phyloP scores from a whole-genome alignment of 2,113 vertebrate genomes.

The Periophthalmodon schlosseri region DNA sequence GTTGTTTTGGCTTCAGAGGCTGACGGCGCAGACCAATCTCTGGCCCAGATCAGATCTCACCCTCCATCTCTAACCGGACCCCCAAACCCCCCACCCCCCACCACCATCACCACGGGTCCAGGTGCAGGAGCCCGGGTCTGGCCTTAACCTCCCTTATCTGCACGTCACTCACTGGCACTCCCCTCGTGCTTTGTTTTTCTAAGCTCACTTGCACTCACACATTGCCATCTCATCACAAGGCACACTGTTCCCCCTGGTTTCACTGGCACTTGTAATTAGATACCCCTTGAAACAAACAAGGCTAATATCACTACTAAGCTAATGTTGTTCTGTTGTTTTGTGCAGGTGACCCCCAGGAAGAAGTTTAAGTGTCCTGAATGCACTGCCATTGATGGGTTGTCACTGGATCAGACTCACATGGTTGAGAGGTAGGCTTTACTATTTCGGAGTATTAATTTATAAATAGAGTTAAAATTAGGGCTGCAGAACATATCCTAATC shows the following conservation, averaged over 20 bases:
- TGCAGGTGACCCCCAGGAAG: slow-evolving; percentile 95
- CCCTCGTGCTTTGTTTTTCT: slow-evolving; percentile 64
- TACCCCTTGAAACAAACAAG: slow-evolving; percentile 17
- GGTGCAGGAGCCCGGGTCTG: slow-evolving; percentile 62
- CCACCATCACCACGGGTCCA: slow-evolving; percentile 45
- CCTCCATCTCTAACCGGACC: slow-evolving; percentile 37
- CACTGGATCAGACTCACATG: slow-evolving; percentile 98
- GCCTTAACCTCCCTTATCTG: slow-evolving; percentile 78
- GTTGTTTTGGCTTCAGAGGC: slow-evolving; percentile 19
- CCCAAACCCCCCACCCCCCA: slow-evolving; percentile 34
- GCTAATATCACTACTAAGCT: slow-evolving; percentile 1
- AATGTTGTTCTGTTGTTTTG: slow-evolving; percentile 20
- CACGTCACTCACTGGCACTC: slow-evolving; percentile 66
- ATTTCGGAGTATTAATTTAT: not conserved
- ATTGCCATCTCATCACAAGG: slow-evolving; percentile 55
- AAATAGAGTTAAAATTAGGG: too few species aligned
- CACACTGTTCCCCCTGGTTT: slow-evolving; percentile 43
- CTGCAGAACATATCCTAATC: too few species aligned
- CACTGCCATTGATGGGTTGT: slow-evolving; percentile 96
- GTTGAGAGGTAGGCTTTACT: slow-evolving; percentile 70
- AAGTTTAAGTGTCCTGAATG: slow-evolving; percentile 99
- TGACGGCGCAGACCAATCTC: slow-evolving; percentile 52
- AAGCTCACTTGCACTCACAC: slow-evolving; percentile 58
- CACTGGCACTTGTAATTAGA: slow-evolving; percentile 16
- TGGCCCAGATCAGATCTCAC: slow-evolving; percentile 75